These are phyloP conservation scores for Azemiops feae DNA, from an alignment of 2,113 vertebrate genomes.

Conservation along the genomic window DNA sequence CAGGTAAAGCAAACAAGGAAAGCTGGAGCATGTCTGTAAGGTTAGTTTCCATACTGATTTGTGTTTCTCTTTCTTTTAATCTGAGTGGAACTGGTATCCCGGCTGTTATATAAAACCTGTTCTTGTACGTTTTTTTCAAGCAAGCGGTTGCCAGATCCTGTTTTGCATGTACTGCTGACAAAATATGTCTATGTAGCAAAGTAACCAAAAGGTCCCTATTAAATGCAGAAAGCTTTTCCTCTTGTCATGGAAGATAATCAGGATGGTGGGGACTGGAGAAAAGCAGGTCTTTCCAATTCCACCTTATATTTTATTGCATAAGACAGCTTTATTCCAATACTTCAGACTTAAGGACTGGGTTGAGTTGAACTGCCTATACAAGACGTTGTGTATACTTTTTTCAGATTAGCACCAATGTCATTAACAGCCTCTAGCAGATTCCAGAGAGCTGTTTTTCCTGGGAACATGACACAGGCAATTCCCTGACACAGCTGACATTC, in stretches of 20 bases:
- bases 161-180: not conserved
- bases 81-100: not conserved
- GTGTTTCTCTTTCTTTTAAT: not conserved
- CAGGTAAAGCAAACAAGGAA: slow-evolving; percentile 60
- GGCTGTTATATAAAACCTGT: not conserved
- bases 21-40: slow-evolving; percentile 59
- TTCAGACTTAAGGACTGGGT: not conserved
- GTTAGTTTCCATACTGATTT: slow-evolving; percentile 45
- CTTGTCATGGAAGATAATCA: not conserved
- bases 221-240: not conserved
- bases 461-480: not conserved
- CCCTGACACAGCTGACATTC: not conserved
- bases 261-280: not conserved
- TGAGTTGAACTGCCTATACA: not conserved
- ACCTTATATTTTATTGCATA: slow-evolving; percentile 11
- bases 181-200: not conserved
- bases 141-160: not conserved
- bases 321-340: not conserved
- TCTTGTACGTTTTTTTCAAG: not conserved
- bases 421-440: accelerated
- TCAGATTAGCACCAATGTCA: not conserved
- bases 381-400: not conserved
- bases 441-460: not conserved
- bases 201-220: not conserved
- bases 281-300: not conserved